phyloP scores from a whole-genome alignment of 2,113 vertebrate genomes.

The Petaurus breviceps region DNA sequence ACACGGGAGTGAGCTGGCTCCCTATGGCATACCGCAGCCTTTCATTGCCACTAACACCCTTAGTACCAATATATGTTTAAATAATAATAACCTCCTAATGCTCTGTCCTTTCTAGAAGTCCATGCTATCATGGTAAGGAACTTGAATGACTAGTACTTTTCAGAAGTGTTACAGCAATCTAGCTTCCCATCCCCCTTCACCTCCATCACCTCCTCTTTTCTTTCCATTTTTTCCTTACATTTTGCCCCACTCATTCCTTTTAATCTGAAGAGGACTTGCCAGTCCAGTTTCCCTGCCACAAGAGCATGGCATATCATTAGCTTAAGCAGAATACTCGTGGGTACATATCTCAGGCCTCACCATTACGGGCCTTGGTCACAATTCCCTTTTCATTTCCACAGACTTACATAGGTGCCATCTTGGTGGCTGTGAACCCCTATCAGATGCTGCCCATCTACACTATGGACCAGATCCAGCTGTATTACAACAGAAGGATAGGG shows the following conservation, averaged over 20 bases:
- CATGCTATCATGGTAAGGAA: not conserved
- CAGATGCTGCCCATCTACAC: constrained; percentile 95
- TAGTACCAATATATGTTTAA: not conserved
- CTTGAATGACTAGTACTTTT: not conserved
- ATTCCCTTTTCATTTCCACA: constrained; percentile 70
- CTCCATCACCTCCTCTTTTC: not conserved
- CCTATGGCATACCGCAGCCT: not conserved
- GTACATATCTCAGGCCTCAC: not conserved
- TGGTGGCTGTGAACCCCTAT: constrained; percentile 98
- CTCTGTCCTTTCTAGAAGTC: not conserved
- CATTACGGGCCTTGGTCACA: constrained; percentile 7
- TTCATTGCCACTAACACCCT: not conserved
- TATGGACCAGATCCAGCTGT: constrained; percentile 90
- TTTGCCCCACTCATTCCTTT: not conserved
- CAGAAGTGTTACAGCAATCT: not conserved
- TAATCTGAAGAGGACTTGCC: not conserved
- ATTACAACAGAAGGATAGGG: constrained; percentile 90
- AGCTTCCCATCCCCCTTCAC: not conserved
- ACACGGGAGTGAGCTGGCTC: not conserved
- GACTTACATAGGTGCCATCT: constrained; percentile 97
- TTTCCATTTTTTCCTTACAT: not conserved
- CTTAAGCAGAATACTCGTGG: not conserved
- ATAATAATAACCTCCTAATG: not conserved
- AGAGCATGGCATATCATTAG: not conserved
- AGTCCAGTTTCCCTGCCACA: accelerated